These are phyloP conservation scores for Nyctibius bracteatus DNA, from an alignment of 2,113 vertebrate genomes.

Conservation along the genomic window DNA sequence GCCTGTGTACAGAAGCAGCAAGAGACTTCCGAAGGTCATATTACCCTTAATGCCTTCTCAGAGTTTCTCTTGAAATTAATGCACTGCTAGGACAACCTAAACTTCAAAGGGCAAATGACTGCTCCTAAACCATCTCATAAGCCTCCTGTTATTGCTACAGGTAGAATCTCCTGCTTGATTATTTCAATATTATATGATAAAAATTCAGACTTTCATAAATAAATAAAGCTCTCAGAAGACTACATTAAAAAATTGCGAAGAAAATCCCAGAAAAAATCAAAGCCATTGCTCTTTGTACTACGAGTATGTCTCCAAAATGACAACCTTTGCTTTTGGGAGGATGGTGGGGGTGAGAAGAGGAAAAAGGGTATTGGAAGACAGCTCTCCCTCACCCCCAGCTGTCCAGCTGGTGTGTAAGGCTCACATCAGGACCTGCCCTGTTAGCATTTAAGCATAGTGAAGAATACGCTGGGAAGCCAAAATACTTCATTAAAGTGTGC, in stretches of 20 bases:
- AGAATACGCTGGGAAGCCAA: neutral
- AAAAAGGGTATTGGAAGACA: neutral
- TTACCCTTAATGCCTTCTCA: neutral
- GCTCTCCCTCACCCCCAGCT: neutral
- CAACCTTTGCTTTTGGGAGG: neutral
- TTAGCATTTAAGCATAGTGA: neutral
- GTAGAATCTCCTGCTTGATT: neutral
- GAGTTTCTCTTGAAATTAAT: neutral
- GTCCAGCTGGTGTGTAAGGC: neutral
- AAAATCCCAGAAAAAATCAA: neutral
- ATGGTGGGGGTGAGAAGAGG: rapidly evolving
- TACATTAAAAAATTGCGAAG: neutral
- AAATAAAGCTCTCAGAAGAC: neutral
- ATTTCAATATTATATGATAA: neutral
- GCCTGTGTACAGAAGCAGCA: neutral
- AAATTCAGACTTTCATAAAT: neutral
- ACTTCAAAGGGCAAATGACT: neutral
- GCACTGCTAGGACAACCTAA: neutral
- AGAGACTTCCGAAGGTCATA: neutral
- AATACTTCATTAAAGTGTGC: neutral
- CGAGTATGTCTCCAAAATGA: neutral
- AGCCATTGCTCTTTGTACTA: neutral
- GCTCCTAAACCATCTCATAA: neutral
- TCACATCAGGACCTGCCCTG: neutral
- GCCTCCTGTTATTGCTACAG: neutral